Evolutionary conservation across 2,888 invertebrate species (phyloP), one percentile per base, ranked within the genome.

Genomic region (Beris morrisii): DNA sequence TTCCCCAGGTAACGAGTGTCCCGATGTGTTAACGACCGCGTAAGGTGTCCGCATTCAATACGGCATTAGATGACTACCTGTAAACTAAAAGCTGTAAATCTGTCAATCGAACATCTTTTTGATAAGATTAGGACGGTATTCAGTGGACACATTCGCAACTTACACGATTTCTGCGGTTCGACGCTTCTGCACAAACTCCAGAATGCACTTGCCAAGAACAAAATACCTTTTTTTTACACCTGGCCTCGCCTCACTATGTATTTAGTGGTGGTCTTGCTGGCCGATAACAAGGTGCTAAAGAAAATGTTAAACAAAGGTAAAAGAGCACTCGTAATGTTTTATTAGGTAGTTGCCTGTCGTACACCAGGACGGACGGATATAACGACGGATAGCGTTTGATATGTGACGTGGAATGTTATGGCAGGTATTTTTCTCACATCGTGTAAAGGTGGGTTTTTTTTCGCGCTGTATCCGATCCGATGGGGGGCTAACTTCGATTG

Each of bases 201-300:
- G 38, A 38, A 38, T 38, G 38, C 38, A 38, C 38, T 38, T 38
- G 38, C 38, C 38, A 38, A 38, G 38, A 7, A 38, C 38, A 38
- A 38, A 52, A 52, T 15, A 50, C 38, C 22, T 22, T 22, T 22
- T 22, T 22, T 61, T 61, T 52, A 52, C 61, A 61, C 61, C 61
- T 61, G 61, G 61, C 11, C 52, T 9, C 15, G 15, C 52, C 7
- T 7, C 31, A 52, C 12, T 58, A 9, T 45, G 52, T 38, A 32
- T 38, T 52, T 61, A 32, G 46, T 61, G 50, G 61, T 52, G 52
- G 38, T 61, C 52, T 50, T 22, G 50, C 38, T 52, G 50, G 38
- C 52, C 15, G 61, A 61, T 61, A 61, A 61, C 61, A 61, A 61
- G 61, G 61, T 61, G 61, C 61, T 61, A 61, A 61, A 61, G 61